These are phyloP conservation scores for Chlorocebus sabaeus DNA, from an alignment of 2,113 vertebrate genomes.

Conservation along the genomic window DNA sequence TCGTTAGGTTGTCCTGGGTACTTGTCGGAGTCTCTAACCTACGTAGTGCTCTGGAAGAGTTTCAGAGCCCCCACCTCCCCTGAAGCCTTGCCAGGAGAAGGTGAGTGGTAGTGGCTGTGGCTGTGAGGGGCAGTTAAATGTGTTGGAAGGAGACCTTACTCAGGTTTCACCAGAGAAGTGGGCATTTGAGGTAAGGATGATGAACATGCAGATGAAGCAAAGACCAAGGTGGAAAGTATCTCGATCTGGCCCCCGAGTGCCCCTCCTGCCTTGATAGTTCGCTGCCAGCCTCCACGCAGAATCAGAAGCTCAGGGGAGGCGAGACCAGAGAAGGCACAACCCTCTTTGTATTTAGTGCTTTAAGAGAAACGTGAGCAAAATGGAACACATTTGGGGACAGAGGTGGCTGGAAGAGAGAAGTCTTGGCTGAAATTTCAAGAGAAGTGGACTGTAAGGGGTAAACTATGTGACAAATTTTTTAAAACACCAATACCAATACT, in stretches of 20 bases:
- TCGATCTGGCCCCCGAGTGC: fast-evolving
- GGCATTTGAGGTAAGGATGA: neutral
- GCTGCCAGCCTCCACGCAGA: neutral
- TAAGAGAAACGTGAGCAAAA: neutral
- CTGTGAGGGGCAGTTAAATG: neutral
- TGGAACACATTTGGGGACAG: too few relatives aligned
- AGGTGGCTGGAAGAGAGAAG: neutral
- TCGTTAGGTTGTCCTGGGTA: conserved; percentile 18
- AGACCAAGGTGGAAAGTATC: neutral
- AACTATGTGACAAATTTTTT: neutral
- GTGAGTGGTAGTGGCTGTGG: conserved; percentile 1
- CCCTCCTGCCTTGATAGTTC: neutral
- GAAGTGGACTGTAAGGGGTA: neutral
- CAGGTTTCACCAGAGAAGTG: neutral
- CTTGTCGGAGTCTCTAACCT: conserved; percentile 26
- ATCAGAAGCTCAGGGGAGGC: neutral
- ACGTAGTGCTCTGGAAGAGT: neutral
- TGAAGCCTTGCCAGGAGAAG: conserved; percentile 44
- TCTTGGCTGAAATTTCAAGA: neutral
- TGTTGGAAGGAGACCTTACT: neutral
- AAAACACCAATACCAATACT: neutral
- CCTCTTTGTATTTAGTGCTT: neutral
- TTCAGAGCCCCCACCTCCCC: conserved; percentile 16
- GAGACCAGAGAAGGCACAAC: neutral
- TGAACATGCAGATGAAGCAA: neutral